These are phyloP conservation scores for Drosophila athabasca DNA, from an alignment of 1,140 invertebrate genomes.

Conservation along the genomic window DNA sequence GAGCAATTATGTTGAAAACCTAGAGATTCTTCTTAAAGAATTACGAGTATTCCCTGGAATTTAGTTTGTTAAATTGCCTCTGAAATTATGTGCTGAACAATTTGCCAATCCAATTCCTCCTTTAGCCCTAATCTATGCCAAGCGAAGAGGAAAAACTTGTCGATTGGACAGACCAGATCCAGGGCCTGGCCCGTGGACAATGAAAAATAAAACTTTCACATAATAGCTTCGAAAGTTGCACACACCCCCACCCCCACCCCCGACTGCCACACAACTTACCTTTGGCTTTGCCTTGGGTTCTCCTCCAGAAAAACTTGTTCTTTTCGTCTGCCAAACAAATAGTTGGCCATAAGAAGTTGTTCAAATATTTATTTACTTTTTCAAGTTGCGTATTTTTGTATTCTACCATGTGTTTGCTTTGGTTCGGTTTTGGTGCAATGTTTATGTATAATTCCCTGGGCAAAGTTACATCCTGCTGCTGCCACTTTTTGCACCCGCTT, in stretches of 20 bases:
- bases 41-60: conserved; percentile 19
- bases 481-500: conserved; percentile 62
- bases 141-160: conserved; percentile 46
- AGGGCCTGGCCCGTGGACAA: conserved; percentile 21
- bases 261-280: conserved; percentile 41
- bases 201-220: conserved; percentile 61
- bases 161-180: conserved; percentile 29
- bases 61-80: conserved; percentile 70
- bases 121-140: conserved; percentile 25
- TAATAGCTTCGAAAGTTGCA: conserved; percentile 51
- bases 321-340: conserved; percentile 63
- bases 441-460: conserved; percentile 57
- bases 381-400: conserved; percentile 51
- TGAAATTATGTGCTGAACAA: conserved; percentile 71
- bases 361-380: conserved; percentile 82
- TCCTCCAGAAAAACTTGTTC: conserved; percentile 55
- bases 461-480: conserved; percentile 46
- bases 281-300: conserved; percentile 29
- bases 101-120: conserved; percentile 62
- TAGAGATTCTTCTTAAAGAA: conserved; percentile 37
- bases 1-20: conserved; percentile 9
- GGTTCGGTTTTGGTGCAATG: conserved; percentile 27
- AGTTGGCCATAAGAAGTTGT: conserved; percentile 77
- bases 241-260: conserved; percentile 1
- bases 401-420: conserved; percentile 19